Conservation (phyloP, 2,888 invertebrate species). For the Microctonus hyperodae region DNA sequence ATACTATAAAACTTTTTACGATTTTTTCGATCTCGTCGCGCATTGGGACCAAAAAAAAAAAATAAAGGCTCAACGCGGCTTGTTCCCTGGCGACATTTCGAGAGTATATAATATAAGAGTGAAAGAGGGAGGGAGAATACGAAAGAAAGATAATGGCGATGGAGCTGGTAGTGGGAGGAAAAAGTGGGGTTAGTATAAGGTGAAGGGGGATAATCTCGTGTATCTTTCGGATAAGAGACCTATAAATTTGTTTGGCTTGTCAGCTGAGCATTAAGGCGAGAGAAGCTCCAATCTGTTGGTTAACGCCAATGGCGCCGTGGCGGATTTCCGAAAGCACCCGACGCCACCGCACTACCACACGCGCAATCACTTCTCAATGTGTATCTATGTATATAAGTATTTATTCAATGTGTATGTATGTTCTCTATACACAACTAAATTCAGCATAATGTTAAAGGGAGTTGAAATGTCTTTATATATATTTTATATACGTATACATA, state of each 20-base stretch:
- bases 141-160: conserved; percentile 21
- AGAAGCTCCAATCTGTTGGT: conserved; percentile 56
- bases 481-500: no score
- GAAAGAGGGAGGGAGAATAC: conserved; percentile 23
- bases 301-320: conserved; percentile 45
- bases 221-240: conserved; percentile 61
- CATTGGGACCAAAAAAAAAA: conserved; percentile 31
- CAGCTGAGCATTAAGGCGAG: conserved; percentile 55
- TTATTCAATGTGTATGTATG: neutral
- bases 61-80: conserved; percentile 31
- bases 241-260: conserved; percentile 62
- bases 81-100: conserved; percentile 38
- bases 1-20: conserved; percentile 60
- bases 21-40: conserved; percentile 50
- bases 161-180: neutral
- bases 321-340: conserved; percentile 38
- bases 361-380: neutral
- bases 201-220: conserved; percentile 57
- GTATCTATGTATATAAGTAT: neutral
- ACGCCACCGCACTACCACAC: neutral
- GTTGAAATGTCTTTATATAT: no score
- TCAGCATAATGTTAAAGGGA: conserved; percentile 15
- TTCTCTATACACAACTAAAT: neutral
- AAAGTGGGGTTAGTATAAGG: no score
- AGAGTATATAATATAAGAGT: neutral